phyloP scores from a whole-genome alignment of 2,797 vertebrate genomes.

The Enoplosus armatus region DNA sequence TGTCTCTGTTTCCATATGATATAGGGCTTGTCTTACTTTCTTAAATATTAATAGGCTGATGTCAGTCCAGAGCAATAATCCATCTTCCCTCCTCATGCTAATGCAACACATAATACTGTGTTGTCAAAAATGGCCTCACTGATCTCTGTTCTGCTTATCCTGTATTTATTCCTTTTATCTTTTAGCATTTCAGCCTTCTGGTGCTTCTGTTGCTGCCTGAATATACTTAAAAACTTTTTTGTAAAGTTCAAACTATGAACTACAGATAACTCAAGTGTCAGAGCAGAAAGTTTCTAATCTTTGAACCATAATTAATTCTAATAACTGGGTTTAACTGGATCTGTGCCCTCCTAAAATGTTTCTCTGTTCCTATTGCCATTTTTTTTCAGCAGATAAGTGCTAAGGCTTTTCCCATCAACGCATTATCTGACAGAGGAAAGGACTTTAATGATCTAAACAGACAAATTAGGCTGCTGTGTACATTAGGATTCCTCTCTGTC shows the following conservation, averaged over 20 bases:
- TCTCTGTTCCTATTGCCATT: conserved; percentile 31
- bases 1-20: neutral
- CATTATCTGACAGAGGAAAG: conserved; percentile 64
- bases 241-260: conserved; percentile 37
- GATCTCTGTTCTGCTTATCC: conserved; percentile 25
- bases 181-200: neutral
- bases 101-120: conserved; percentile 6
- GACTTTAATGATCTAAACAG: conserved; percentile 70
- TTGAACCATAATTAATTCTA: conserved; percentile 68
- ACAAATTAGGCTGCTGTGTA: conserved; percentile 63
- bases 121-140: conserved; percentile 21
- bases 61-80: neutral
- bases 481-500: conserved; percentile 44
- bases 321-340: conserved; percentile 61
- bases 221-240: conserved; percentile 36
- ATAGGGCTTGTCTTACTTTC: neutral
- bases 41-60: neutral
- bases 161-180: conserved; percentile 14
- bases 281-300: conserved; percentile 59
- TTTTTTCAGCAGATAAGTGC: conserved; percentile 43
- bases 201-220: neutral
- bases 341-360: conserved; percentile 53
- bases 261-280: conserved; percentile 26
- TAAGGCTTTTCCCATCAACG: conserved; percentile 43
- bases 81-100: neutral